Conservation (phyloP, 2,113 vertebrate species). For the Macrotis lagotis region DNA sequence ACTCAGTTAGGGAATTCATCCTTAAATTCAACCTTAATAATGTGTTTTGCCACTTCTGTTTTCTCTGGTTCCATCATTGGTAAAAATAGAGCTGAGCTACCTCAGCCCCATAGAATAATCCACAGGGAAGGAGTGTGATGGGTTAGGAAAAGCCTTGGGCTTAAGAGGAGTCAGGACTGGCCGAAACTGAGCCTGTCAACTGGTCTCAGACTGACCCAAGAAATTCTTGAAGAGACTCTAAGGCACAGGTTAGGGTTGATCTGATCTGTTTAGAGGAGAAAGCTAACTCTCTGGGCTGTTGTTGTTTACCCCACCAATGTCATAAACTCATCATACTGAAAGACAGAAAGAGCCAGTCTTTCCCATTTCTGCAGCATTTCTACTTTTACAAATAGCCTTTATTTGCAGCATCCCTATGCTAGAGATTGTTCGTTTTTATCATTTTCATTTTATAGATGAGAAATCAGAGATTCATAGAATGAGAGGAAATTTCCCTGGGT, state of each 20-base stretch:
- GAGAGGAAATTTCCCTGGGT: not conserved
- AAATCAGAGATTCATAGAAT: not conserved
- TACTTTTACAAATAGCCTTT: not conserved
- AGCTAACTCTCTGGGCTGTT: not conserved
- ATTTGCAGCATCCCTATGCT: not conserved
- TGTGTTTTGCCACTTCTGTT: constrained; percentile 56
- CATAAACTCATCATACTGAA: not conserved
- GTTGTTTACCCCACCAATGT: not conserved
- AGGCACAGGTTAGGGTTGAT: not conserved
- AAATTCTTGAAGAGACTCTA: not conserved
- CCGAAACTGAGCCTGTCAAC: not conserved
- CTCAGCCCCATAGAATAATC: constrained; percentile 61
- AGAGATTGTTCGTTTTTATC: not conserved
- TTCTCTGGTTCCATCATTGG: constrained; percentile 53
- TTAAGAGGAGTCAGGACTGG: not conserved
- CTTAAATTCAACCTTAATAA: constrained; percentile 52
- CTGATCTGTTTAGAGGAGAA: not conserved
- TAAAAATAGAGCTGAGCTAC: constrained; percentile 70
- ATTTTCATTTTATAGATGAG: not conserved
- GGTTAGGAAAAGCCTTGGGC: not conserved
- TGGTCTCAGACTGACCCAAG: not conserved
- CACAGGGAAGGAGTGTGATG: constrained; percentile 43
- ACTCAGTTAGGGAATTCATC: constrained; percentile 54
- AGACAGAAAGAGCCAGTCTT: not conserved
- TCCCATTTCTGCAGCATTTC: not conserved